phyloP scores from a whole-genome alignment of 92 coral and sea anemone species.

The Zoanthus solanderi region DNA sequence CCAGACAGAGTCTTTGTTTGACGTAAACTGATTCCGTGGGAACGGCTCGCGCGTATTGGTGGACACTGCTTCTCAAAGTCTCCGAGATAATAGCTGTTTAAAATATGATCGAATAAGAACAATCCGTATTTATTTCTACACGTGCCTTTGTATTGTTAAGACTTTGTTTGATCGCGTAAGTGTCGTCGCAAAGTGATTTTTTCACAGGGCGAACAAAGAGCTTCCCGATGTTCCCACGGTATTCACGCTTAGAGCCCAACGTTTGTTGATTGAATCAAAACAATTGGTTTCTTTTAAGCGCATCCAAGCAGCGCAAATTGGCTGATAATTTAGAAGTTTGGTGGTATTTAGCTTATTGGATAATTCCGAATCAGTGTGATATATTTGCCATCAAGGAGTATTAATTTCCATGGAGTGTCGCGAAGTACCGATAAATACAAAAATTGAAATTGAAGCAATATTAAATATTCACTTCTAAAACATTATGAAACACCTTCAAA shows the following conservation, averaged over 20 bases:
- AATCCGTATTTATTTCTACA: constrained; percentile 78
- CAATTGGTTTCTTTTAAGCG: constrained; percentile 17
- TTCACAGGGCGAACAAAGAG: constrained; percentile 67
- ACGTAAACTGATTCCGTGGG: constrained; percentile 83
- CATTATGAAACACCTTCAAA: no score
- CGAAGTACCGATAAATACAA: no score
- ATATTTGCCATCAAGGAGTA: background rate
- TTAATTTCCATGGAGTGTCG: background rate
- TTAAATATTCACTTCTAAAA: no score
- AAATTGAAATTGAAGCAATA: no score
- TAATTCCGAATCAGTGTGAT: background rate
- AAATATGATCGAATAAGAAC: constrained; percentile 54
- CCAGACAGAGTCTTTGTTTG: constrained; percentile 74
- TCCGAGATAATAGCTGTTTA: constrained; percentile 75
- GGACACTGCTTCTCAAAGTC: constrained; percentile 35
- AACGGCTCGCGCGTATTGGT: constrained; percentile 76
- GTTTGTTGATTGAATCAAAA: constrained; percentile 31
- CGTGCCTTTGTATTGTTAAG: constrained; percentile 75
- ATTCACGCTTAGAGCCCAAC: constrained; percentile 23
- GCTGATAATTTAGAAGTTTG: constrained; percentile 12
- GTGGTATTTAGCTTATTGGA: background rate
- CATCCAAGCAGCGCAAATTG: constrained; percentile 25
- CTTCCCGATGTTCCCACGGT: constrained; percentile 87
- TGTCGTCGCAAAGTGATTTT: constrained; percentile 49
- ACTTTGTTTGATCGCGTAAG: constrained; percentile 62